Conservation (phyloP, 2,113 vertebrate species). For the Sceloporus undulatus region DNA sequence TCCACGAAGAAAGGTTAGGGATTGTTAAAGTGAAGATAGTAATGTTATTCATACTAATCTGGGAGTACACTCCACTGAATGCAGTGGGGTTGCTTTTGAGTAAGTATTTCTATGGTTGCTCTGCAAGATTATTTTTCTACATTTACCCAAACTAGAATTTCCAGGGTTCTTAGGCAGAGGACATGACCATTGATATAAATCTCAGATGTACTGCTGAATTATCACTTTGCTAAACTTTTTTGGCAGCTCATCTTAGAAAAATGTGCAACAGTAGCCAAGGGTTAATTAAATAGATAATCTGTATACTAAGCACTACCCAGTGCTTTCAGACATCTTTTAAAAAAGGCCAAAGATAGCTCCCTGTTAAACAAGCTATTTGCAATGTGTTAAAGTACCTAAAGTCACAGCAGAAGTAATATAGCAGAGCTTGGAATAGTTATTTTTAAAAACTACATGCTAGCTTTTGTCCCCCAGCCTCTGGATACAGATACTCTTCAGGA, state of each 20-base stretch:
- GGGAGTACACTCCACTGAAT: not conserved
- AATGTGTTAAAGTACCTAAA: not conserved
- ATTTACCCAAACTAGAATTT: not conserved
- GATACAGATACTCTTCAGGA: not conserved
- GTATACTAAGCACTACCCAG: not conserved
- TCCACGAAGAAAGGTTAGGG: not conserved
- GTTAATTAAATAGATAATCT: not conserved
- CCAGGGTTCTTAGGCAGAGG: not conserved
- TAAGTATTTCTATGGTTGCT: not conserved
- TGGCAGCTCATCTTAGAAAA: not conserved
- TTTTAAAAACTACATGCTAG: not conserved
- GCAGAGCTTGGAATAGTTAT: no score
- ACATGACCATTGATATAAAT: not conserved
- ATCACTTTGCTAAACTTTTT: not conserved
- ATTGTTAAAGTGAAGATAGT: not conserved
- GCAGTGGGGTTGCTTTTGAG: not conserved
- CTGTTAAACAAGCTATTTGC: not conserved
- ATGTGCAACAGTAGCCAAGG: not conserved
- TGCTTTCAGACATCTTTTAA: not conserved
- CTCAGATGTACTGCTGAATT: not conserved
- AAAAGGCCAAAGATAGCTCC: not conserved
- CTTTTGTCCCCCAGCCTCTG: not conserved
- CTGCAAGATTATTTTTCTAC: not conserved
- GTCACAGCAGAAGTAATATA: not conserved
- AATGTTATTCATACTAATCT: not conserved